These are phyloP conservation scores for Hylaeus anthracinus DNA, from an alignment of 1,140 invertebrate species.

Conservation along the genomic window DNA sequence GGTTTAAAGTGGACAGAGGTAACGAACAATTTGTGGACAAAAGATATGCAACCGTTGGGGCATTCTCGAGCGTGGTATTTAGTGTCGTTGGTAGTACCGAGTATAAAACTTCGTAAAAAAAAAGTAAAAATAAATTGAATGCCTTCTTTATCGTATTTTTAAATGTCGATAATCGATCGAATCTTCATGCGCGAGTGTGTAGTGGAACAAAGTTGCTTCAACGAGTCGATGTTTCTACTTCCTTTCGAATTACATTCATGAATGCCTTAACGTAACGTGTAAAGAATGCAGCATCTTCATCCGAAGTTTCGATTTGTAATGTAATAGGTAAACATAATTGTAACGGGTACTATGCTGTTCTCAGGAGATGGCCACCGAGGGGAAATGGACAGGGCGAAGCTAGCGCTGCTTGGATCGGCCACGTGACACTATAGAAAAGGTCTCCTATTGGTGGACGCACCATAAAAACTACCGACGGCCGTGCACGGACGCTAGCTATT, in stretches of 20 bases:
- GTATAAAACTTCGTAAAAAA: conserved; percentile 26
- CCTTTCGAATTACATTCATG: conserved; percentile 29
- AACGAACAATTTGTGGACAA: conserved; percentile 40
- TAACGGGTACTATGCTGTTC: conserved; percentile 16
- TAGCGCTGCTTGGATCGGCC: no score
- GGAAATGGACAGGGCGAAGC: no score
- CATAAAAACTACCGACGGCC: no score
- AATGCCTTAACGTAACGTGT: conserved; percentile 44
- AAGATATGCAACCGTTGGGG: conserved; percentile 43
- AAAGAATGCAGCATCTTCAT: conserved; percentile 47
- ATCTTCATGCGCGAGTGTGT: conserved; percentile 34
- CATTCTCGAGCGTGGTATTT: conserved; percentile 33
- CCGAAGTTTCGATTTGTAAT: conserved; percentile 30
- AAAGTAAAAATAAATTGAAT: background rate
- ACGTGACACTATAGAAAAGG: no score
- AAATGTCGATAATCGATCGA: conserved; percentile 27
- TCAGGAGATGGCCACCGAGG: no score
- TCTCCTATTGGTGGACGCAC: no score
- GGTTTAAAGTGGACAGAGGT: conserved; percentile 26
- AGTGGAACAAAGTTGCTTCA: conserved; percentile 27
- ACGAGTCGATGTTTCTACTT: conserved; percentile 39
- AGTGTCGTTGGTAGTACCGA: conserved; percentile 29
- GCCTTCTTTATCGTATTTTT: conserved; percentile 33
- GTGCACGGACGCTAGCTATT: no score
- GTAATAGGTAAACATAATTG: conserved; percentile 10